Evolutionary conservation across 2,113 vertebrate genomes (phyloP).

Genomic region (Ifrita kowaldi): DNA sequence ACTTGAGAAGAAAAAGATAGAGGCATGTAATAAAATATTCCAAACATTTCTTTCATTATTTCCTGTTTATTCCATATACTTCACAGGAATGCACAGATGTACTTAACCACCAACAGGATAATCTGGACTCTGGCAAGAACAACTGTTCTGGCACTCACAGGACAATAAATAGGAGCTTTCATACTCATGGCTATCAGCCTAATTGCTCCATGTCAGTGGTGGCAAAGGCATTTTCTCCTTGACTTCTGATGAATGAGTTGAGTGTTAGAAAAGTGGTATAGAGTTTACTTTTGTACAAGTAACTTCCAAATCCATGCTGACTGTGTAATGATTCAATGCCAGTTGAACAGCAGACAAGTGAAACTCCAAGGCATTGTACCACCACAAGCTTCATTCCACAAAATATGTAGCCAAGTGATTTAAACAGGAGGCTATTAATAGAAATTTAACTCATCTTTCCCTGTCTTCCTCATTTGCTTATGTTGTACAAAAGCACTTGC

Average conservation of each 20-base stretch:
- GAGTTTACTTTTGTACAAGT: not conserved
- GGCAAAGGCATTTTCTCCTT: not conserved
- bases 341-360: not conserved
- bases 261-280: not conserved
- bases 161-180: not conserved
- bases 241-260: not conserved
- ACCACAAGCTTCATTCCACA: not conserved
- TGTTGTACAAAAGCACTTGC: not conserved
- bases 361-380: not conserved
- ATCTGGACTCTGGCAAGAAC: not conserved
- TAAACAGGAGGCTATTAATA: not conserved
- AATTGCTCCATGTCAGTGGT: not conserved
- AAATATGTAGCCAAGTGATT: not conserved
- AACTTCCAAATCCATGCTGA: not conserved
- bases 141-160: not conserved
- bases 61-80: not conserved
- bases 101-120: not conserved
- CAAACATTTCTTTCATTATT: not conserved
- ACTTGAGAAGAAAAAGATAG: not conserved
- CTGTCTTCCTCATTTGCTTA: not conserved
- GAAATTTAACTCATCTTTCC: not conserved
- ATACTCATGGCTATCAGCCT: not conserved
- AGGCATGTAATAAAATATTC: not conserved
- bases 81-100: not conserved
- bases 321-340: not conserved